phyloP scores from a whole-genome alignment of 2,113 vertebrate genomes.

The Irena cyanogastra region DNA sequence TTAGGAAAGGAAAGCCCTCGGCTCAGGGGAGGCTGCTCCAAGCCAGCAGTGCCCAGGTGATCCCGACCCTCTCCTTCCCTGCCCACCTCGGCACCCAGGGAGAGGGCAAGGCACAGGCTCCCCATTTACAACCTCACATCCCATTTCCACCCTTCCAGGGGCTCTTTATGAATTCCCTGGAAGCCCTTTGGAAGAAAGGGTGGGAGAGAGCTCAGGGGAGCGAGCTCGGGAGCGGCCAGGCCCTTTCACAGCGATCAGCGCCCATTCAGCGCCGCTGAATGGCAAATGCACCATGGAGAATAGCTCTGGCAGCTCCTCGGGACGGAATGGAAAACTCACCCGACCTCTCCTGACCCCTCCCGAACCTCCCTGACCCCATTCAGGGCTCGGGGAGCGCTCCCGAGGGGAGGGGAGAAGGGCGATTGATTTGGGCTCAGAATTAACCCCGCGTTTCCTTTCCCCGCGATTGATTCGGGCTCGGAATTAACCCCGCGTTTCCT shows the following conservation, averaged over 20 bases:
- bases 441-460: background rate
- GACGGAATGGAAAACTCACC: constrained; percentile 19
- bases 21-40: background rate
- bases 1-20: background rate
- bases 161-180: background rate
- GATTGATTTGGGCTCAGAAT: background rate
- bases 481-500: constrained; percentile 14
- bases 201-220: constrained; percentile 14
- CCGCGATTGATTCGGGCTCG: background rate
- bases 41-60: background rate
- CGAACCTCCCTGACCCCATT: constrained; percentile 43
- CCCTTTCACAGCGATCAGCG: constrained; percentile 54
- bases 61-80: background rate
- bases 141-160: background rate
- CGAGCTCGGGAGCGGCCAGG: constrained; percentile 28
- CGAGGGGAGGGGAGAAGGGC: background rate
- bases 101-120: background rate
- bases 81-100: background rate
- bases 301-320: constrained; percentile 30
- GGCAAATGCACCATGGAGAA: constrained; percentile 51
- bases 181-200: constrained; percentile 28
- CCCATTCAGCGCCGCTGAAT: constrained; percentile 12
- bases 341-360: constrained; percentile 40
- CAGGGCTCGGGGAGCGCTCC: background rate
- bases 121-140: background rate